Percentiles rank a stretch among this genome's conserved stretches.
phyloP scores from a whole-genome alignment of 2,888 invertebrate species.

The Biston stratarius region DNA sequence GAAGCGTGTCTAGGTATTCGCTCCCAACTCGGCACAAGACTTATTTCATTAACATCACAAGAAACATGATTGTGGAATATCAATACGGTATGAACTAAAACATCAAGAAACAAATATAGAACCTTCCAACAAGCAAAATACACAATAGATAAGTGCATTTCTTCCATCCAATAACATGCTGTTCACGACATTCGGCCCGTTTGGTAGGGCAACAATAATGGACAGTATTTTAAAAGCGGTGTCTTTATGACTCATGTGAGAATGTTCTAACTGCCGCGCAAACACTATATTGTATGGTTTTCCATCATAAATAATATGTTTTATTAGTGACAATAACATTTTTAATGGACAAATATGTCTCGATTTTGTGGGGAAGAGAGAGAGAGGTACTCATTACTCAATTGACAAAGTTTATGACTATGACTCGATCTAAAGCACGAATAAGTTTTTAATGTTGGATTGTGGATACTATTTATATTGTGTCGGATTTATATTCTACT shows the following conservation, averaged over 20 bases:
- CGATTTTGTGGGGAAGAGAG: slow-evolving; percentile 38
- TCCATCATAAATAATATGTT: slow-evolving; percentile 61
- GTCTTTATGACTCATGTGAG: slow-evolving; percentile 69
- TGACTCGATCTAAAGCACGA: neutral
- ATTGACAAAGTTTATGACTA: neutral
- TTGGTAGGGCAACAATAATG: slow-evolving; percentile 24
- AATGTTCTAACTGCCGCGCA: slow-evolving; percentile 62
- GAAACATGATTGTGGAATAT: neutral
- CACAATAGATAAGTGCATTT: slow-evolving; percentile 10
- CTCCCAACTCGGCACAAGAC: too few relatives aligned
- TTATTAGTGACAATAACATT: slow-evolving; percentile 67
- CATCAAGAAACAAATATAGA: neutral
- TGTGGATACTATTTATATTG: too few relatives aligned
- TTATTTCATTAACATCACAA: too few relatives aligned
- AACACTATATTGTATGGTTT: slow-evolving; percentile 56
- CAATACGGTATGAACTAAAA: neutral
- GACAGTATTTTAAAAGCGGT: slow-evolving; percentile 53
- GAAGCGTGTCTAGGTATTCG: too few relatives aligned
- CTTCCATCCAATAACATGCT: slow-evolving; percentile 26
- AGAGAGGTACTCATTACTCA: neutral
- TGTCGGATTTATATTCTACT: too few relatives aligned
- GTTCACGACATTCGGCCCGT: slow-evolving; percentile 31
- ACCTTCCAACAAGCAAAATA: slow-evolving; percentile 7
- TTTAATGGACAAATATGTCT: slow-evolving; percentile 58
- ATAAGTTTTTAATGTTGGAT: neutral